phyloP scores from a whole-genome alignment of 1,140 invertebrate species.

The Hypsibius dujardini region DNA sequence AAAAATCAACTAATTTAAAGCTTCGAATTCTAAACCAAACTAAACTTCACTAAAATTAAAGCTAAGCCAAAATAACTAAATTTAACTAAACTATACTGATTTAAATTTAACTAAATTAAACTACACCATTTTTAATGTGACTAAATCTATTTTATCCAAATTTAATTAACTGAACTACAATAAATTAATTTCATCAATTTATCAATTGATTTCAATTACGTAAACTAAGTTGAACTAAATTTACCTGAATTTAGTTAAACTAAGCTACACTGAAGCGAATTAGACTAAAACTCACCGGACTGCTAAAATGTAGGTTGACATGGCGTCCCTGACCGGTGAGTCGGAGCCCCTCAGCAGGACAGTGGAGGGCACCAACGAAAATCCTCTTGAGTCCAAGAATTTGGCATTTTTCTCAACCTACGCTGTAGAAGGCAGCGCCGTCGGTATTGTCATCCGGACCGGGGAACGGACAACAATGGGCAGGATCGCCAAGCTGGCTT shows the following conservation, averaged over 20 bases:
- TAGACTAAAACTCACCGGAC: neutral
- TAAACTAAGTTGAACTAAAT: neutral
- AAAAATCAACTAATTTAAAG: no score
- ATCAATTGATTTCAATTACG: no score
- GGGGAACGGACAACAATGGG: constrained; percentile 27
- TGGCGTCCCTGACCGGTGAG: constrained; percentile 24
- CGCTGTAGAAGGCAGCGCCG: constrained; percentile 26
- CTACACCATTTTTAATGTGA: no score
- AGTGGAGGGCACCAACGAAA: neutral
- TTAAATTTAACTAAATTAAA: no score
- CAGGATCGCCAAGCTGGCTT: constrained; percentile 7
- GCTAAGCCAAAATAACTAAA: no score
- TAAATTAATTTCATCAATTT: no score
- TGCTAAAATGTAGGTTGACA: constrained; percentile 23
- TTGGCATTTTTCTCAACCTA: constrained; percentile 17
- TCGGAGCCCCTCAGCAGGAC: constrained; percentile 21
- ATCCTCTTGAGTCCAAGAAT: constrained; percentile 11
- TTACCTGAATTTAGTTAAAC: neutral
- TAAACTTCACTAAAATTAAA: no score
- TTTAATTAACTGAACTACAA: no score
- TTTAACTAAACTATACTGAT: no score
- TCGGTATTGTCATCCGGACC: constrained; percentile 28
- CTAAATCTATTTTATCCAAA: no score
- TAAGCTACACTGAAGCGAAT: neutral
- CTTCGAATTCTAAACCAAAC: no score